Percentiles rank a stretch among this genome's conserved stretches.
Evolutionary conservation across 2,113 vertebrate species (phyloP).

Genomic region (Plecotus auritus): DNA sequence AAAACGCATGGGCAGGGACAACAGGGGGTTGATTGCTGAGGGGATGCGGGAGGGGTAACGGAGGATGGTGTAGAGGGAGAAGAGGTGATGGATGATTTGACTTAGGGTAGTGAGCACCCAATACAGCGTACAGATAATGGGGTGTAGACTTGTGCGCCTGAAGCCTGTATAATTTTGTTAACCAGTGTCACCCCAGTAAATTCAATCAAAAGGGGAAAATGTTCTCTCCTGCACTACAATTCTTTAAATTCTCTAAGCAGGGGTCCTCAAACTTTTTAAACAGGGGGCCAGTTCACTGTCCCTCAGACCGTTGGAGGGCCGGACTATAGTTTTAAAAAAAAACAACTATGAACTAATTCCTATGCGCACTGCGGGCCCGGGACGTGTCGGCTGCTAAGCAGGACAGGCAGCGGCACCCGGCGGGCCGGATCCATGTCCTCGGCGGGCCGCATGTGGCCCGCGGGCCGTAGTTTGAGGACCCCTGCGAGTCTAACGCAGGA

Average conservation of each 20-base stretch:
- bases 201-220: background rate
- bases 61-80: background rate
- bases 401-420: too few relatives aligned
- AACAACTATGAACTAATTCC: too few relatives aligned
- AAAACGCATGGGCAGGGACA: background rate
- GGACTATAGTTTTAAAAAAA: too few relatives aligned
- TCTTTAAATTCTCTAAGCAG: background rate
- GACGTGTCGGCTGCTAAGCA: too few relatives aligned
- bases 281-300: too few relatives aligned
- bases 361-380: too few relatives aligned
- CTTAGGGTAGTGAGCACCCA: background rate
- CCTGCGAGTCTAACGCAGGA: background rate
- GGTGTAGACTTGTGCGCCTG: background rate
- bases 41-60: accelerated
- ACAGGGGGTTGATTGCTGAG: background rate
- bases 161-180: background rate
- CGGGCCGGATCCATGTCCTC: too few relatives aligned
- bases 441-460: too few relatives aligned
- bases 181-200: background rate
- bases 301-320: too few relatives aligned
- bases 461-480: too few relatives aligned
- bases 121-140: background rate
- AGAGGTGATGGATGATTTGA: background rate
- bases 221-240: background rate
- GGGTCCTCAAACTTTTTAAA: too few relatives aligned